Evolutionary conservation across 2,797 vertebrate genomes (phyloP).

Genomic region (Florisuga fusca): DNA sequence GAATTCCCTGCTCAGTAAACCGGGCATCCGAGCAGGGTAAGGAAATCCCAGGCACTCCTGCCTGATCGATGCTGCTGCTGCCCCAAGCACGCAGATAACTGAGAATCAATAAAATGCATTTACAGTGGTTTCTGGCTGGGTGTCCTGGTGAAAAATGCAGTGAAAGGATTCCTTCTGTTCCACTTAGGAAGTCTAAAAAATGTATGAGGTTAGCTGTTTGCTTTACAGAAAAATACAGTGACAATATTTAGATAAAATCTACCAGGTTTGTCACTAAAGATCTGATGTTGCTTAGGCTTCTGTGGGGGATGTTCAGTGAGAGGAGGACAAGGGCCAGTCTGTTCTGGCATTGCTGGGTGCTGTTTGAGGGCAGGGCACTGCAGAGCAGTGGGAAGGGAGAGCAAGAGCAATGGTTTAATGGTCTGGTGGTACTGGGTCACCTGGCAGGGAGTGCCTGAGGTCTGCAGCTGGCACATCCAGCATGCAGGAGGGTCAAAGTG

Average conservation of each 20-base stretch:
- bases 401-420: not conserved
- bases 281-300: not conserved
- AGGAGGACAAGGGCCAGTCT: not conserved
- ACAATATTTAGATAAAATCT: not conserved
- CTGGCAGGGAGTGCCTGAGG: too few relatives aligned
- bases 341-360: accelerated
- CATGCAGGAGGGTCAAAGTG: not conserved
- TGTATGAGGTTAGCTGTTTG: not conserved
- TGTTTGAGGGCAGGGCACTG: not conserved
- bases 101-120: not conserved
- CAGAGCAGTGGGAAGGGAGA: too few relatives aligned
- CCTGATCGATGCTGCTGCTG: not conserved
- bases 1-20: not conserved
- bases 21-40: not conserved
- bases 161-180: not conserved
- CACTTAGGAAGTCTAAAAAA: too few relatives aligned
- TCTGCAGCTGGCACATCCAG: accelerated
- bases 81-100: not conserved
- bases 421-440: too few relatives aligned
- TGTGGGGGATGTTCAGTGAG: not conserved
- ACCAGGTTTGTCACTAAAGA: not conserved
- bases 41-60: not conserved
- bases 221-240: not conserved
- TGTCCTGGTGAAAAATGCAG: not conserved
- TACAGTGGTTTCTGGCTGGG: not conserved